Base-by-base conservation (phyloP, 64 coral and sea anemone species). In the Montipora sp. region DNA sequence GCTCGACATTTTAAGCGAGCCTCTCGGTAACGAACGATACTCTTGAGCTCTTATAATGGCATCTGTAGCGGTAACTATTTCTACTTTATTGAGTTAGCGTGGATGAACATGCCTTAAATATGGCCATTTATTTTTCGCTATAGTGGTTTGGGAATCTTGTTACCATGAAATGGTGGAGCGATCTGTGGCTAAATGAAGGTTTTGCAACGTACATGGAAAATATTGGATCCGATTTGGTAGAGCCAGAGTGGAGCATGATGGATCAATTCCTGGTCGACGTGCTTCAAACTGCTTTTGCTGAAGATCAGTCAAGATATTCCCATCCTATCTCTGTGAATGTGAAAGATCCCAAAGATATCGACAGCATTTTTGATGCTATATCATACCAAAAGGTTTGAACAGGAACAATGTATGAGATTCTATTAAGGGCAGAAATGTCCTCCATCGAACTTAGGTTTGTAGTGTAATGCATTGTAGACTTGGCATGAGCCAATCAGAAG, bases 111-210 rank as follows among this genome's bases (percentile, higher is more conserved):
- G 11, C 0, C 63, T 3, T 68, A 68, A 8, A 18, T 1, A 12
- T 12, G 4, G 8, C 12, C n/a, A 10, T 55, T 58, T 58, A 19
- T 23, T 8, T 58, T 59, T 80, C 9, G 75, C 88, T 93, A 13
- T 24, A 98, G 95, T 98, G 95, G 95, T 92, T 98, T 89, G 95
- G 95, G 48, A 98, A 98, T 50, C 80, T 94, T 8, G 95, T 98
- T 8, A 98, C 95, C 3, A 87, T 94, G 89, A 78, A 98, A 61
- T 98, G 95, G 95, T 98, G 95, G 95, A 94, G 89, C 89, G 95
- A 98, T 65, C 63, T 98, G 36, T 98, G 95, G 95, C 78, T 98
- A 0, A 98, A 98, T 63, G 95, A 98, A 92, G 95, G 95, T 12
- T 92, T 98, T 84, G 95, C 95, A 77, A 94, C 73, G 1, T 93